phyloP scores from a whole-genome alignment of 2,797 vertebrate genomes.

The Sandelia bainsii region DNA sequence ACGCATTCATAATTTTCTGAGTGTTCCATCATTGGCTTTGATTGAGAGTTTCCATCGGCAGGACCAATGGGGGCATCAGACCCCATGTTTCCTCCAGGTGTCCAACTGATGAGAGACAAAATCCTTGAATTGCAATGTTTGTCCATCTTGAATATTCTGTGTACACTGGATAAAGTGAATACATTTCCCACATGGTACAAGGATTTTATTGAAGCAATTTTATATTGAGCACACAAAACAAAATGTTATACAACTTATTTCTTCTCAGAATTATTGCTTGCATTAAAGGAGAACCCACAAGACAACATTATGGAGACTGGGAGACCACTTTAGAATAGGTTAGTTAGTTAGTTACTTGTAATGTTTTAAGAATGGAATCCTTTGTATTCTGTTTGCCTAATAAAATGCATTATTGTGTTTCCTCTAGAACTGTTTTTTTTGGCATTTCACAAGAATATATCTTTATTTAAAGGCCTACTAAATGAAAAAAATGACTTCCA shows the following conservation, averaged over 20 bases:
- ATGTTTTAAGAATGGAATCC: neutral
- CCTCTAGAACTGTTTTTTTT: too few species aligned
- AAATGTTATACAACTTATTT: neutral
- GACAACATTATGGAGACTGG: too few species aligned
- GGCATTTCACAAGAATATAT: too few species aligned
- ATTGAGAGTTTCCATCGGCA: conserved; percentile 65
- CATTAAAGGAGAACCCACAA: neutral
- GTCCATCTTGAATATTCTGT: conserved; percentile 3
- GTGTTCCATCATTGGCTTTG: conserved; percentile 59
- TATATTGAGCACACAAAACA: conserved; percentile 11
- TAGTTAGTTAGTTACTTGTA: too few species aligned
- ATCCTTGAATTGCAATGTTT: conserved; percentile 37
- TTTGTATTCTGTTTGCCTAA: neutral
- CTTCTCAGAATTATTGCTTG: neutral
- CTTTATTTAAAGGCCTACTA: too few species aligned
- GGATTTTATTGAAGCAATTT: neutral
- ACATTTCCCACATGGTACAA: neutral
- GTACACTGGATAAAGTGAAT: conserved; percentile 5
- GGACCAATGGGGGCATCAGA: conserved; percentile 41
- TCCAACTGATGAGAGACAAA: conserved; percentile 48
- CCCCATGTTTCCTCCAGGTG: conserved; percentile 56
- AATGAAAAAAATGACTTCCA: too few species aligned
- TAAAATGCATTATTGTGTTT: neutral
- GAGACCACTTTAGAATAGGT: too few species aligned
- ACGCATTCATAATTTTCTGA: conserved; percentile 63